Evolutionary conservation across 2,888 invertebrate species (phyloP).

Genomic region (Proisotoma minuta): DNA sequence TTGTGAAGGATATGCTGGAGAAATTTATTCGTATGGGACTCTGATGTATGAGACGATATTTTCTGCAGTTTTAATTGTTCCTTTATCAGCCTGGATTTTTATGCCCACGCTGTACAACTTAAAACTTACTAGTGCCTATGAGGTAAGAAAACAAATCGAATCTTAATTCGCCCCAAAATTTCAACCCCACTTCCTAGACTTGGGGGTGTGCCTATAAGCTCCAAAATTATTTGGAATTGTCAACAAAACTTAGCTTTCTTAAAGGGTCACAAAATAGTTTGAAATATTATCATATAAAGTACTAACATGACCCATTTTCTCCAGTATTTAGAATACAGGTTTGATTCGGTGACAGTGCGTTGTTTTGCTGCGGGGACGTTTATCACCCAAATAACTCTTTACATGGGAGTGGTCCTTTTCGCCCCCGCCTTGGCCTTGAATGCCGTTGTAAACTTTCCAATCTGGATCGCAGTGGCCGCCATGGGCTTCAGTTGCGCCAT

Average conservation of each 20-base stretch:
- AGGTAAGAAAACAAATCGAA: too few relatives aligned
- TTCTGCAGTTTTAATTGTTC: slow-evolving; percentile 33
- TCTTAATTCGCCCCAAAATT: too few relatives aligned
- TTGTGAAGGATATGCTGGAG: slow-evolving; percentile 40
- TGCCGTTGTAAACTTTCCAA: slow-evolving; percentile 37
- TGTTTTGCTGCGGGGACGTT: slow-evolving; percentile 42
- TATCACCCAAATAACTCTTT: slow-evolving; percentile 44
- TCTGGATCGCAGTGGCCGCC: slow-evolving; percentile 33
- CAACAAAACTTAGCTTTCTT: too few relatives aligned
- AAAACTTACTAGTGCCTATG: slow-evolving; percentile 40
- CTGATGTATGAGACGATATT: slow-evolving; percentile 42
- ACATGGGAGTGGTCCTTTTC: slow-evolving; percentile 49
- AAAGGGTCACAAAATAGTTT: too few relatives aligned
- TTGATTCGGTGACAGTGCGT: slow-evolving; percentile 45
- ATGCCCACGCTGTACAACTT: slow-evolving; percentile 40
- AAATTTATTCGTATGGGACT: slow-evolving; percentile 43
- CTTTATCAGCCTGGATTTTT: slow-evolving; percentile 40
- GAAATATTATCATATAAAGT: too few relatives aligned
- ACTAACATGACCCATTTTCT: too few relatives aligned
- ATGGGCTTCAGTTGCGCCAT: slow-evolving; percentile 38
- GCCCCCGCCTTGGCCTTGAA: slow-evolving; percentile 42
- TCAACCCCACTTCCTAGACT: too few relatives aligned
- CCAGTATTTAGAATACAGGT: slow-evolving; percentile 49
- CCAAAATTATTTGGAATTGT: too few relatives aligned
- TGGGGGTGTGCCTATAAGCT: too few relatives aligned